phyloP scores from a whole-genome alignment of 2,888 invertebrate species.

The Asteroscopus sphinx region DNA sequence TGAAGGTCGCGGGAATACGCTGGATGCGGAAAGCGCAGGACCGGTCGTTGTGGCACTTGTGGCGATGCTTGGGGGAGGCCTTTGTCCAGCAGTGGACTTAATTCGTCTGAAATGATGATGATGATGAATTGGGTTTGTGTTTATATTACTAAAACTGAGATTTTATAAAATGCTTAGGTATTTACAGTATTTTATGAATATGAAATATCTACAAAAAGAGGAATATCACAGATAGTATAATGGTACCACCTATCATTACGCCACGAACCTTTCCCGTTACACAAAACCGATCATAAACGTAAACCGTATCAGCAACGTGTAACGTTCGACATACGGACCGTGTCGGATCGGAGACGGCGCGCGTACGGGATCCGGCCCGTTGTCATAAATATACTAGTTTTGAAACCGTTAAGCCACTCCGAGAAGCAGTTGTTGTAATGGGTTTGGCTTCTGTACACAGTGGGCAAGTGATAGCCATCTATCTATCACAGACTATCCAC shows the following conservation, averaged over 20 bases:
- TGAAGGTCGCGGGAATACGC: too few relatives aligned
- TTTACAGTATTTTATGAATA: not conserved
- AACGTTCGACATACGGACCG: slow-evolving; percentile 42
- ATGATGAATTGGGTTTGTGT: too few relatives aligned
- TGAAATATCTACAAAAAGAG: not conserved
- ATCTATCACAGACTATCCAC: too few relatives aligned
- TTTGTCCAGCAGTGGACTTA: too few relatives aligned
- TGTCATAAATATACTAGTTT: slow-evolving; percentile 48
- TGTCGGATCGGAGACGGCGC: slow-evolving; percentile 38
- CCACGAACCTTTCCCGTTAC: slow-evolving; percentile 29
- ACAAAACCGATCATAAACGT: slow-evolving; percentile 31
- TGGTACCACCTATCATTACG: too few relatives aligned
- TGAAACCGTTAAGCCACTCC: slow-evolving; percentile 20
- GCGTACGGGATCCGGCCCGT: slow-evolving; percentile 45
- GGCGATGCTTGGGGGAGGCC: too few relatives aligned
- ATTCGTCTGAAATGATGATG: too few relatives aligned
- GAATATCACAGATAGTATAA: not conserved
- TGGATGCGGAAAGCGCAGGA: too few relatives aligned
- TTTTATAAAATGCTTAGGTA: too few relatives aligned
- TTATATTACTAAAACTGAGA: too few relatives aligned
- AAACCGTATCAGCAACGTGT: slow-evolving; percentile 15
- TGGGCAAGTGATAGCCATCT: not conserved
- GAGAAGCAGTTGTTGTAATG: slow-evolving; percentile 19
- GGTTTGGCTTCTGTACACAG: slow-evolving; percentile 6
- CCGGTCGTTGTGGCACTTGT: too few relatives aligned